Base-by-base conservation (phyloP, 2,888 invertebrate genomes). In the Pollenia labialis region DNA sequence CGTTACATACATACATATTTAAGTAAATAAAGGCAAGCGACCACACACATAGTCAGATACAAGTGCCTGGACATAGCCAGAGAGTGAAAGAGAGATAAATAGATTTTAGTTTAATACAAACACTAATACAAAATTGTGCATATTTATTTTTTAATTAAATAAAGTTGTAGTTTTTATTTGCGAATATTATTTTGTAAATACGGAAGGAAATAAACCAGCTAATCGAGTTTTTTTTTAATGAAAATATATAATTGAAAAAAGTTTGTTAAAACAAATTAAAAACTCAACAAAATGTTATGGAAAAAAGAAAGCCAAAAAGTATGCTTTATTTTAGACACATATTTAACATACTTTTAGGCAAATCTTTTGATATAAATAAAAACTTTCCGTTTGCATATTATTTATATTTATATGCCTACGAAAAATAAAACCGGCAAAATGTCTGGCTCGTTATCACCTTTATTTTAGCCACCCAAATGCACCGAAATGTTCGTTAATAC, bases 91-190 rank as follows among this genome's bases (percentile, higher is more conserved):
- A 46, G 66, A 46, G 16, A 23, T 79, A 79, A 69, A 69, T 79
- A 69, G 60, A 80, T 71, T 80, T 71, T 68, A 18, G 32, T 62
- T 71, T 8, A 56, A 32, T 14, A 66, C 66, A 77, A 77, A 56
- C 66, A 44, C 16, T 52, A 23, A 54, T 9, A 56, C 7, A 44
- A 42, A 72, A 40, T 80, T 80, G 71, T 54, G 60, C 44, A 80
- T 71, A 80, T 81, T 72, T 81, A 46, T 40, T 66, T 81, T 71
- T 74, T 81, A 81, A 81, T 81, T 81, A 66, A 74, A 81, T 72
- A 66, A 66, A 56, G 16, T 74, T 74, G 6, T 44, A 52, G 40
- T 40, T 23, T 48, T 52, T 32, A 32, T 40, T 16, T 44, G 9
- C n/a, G 4, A 56, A 56, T 11, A 56, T 8, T n/a, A 56, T 48